phyloP scores from a whole-genome alignment of 2,888 invertebrate species.

The Bruchidius siliquastri region DNA sequence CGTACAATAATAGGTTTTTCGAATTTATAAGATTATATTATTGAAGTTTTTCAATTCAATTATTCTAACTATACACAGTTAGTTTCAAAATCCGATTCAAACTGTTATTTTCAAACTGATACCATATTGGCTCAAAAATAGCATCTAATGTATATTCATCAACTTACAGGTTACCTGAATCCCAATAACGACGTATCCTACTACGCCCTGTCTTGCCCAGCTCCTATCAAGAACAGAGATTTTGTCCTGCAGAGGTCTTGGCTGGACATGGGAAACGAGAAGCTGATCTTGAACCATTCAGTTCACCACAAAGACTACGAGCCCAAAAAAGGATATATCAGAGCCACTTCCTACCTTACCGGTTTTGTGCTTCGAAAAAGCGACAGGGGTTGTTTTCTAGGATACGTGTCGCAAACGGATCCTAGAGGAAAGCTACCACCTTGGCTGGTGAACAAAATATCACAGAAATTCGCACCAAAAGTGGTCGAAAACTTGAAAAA shows the following conservation, averaged over 20 bases:
- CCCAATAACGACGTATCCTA: constrained; percentile 92
- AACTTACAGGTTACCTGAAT: constrained; percentile 53
- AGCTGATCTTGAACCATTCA: constrained; percentile 86
- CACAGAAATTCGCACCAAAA: constrained; percentile 82
- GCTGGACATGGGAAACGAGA: constrained; percentile 81
- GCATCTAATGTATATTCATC: no score
- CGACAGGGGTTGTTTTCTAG: constrained; percentile 67
- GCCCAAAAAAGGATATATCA: constrained; percentile 75
- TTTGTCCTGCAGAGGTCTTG: constrained; percentile 89
- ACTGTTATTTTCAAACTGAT: no score
- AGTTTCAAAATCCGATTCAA: no score
- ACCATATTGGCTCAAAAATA: no score
- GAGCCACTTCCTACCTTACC: constrained; percentile 59
- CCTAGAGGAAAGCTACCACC: constrained; percentile 82
- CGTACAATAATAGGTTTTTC: no score
- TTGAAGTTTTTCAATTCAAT: no score
- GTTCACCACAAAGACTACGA: constrained; percentile 83
- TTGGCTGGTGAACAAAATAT: constrained; percentile 85
- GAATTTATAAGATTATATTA: no score
- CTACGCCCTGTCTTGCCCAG: constrained; percentile 82
- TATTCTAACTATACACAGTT: no score
- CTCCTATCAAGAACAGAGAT: constrained; percentile 84
- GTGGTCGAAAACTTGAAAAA: constrained; percentile 77
- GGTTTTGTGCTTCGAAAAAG: constrained; percentile 65
- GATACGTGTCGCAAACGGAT: constrained; percentile 86